A percentile compares a stretch with the other conserved stretches of the same genome.
Conservation (phyloP, 2,797 vertebrate genomes). For the Hippopotamyrus pictus region DNA sequence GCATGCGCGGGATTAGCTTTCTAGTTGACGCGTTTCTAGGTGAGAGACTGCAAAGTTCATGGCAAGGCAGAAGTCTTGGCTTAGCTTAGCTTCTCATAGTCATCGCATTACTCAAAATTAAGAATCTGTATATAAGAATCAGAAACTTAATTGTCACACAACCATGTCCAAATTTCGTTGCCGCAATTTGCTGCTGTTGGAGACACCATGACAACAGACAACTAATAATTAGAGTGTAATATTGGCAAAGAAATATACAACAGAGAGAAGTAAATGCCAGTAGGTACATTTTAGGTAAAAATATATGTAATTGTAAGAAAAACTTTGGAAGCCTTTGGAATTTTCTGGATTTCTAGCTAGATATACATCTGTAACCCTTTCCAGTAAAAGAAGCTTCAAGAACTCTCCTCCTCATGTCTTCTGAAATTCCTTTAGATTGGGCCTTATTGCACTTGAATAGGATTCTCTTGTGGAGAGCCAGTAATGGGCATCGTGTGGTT, state of each 20-base stretch:
- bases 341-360: neutral
- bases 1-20: constrained; percentile 82
- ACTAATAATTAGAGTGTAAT: neutral
- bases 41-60: constrained; percentile 42
- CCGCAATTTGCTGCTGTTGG: neutral
- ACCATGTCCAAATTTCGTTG: neutral
- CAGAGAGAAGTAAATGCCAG: neutral
- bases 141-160: neutral
- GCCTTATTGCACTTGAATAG: neutral
- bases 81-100: neutral
- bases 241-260: neutral
- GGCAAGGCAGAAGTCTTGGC: neutral
- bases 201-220: neutral
- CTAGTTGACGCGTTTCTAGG: constrained; percentile 89
- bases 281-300: neutral
- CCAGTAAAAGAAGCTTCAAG: neutral
- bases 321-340: neutral
- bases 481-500: neutral
- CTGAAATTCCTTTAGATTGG: neutral
- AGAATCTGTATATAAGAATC: neutral
- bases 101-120: neutral
- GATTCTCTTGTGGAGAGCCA: neutral
- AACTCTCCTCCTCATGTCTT: neutral
- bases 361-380: neutral
- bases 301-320: neutral